phyloP scores from a whole-genome alignment of 1,140 invertebrate species.

The Maconellicoccus hirsutus region DNA sequence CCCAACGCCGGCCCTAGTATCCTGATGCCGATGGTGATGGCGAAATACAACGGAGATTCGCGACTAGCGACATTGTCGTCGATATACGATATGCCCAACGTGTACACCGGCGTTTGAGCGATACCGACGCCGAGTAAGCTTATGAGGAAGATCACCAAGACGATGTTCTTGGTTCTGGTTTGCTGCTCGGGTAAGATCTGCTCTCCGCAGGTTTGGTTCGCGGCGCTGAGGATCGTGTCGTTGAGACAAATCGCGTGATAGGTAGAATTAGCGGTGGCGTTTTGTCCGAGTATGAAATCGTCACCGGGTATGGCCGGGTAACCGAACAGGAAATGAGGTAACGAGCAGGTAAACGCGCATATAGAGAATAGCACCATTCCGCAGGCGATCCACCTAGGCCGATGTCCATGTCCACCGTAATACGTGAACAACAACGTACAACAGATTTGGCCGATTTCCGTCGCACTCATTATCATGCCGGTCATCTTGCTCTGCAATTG shows the following conservation, averaged over 20 bases:
- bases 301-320: conserved; percentile 45
- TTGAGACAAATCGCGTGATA: not conserved
- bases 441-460: conserved; percentile 88
- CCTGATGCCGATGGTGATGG: conserved; percentile 80
- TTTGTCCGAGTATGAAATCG: not conserved
- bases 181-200: conserved; percentile 40
- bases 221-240: conserved; percentile 25
- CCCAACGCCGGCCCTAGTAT: conserved; percentile 82
- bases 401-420: conserved; percentile 82
- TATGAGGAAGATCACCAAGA: conserved; percentile 73
- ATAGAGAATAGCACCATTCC: conserved; percentile 83
- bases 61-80: conserved; percentile 85
- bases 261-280: not conserved
- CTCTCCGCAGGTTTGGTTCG: conserved; percentile 31
- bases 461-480: conserved; percentile 82
- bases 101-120: conserved; percentile 84
- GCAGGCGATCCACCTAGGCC: conserved; percentile 91
- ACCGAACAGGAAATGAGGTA: conserved; percentile 70
- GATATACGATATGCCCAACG: conserved; percentile 85
- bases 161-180: conserved; percentile 61
- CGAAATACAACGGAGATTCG: conserved; percentile 87
- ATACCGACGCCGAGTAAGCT: conserved; percentile 80
- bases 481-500: conserved; percentile 91
- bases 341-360: conserved; percentile 73
- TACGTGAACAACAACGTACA: conserved; percentile 81